A percentile compares a stretch with the other conserved stretches of the same genome.
These are phyloP conservation scores for Eonycteris spelaea DNA, from an alignment of 2,113 vertebrate genomes.

Conservation along the genomic window DNA sequence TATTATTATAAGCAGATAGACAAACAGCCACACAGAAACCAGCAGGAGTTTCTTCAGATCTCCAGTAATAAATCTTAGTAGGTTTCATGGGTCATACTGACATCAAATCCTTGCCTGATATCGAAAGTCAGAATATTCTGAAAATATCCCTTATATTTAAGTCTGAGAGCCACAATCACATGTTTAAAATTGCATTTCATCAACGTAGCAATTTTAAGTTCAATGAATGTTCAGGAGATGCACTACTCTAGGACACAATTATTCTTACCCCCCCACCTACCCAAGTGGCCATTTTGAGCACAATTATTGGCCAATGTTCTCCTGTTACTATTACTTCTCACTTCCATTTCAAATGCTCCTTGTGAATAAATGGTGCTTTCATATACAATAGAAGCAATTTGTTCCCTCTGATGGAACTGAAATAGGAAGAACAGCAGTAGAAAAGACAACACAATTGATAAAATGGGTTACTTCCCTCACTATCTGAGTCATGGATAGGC, in stretches of 20 bases:
- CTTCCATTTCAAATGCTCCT: slow-evolving; percentile 38
- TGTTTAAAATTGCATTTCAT: slow-evolving; percentile 43
- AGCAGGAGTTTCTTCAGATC: background rate
- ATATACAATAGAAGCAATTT: slow-evolving; percentile 61
- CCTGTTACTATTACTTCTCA: slow-evolving; percentile 59
- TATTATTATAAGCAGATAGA: background rate
- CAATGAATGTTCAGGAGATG: slow-evolving; percentile 15
- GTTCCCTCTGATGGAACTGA: slow-evolving; percentile 63
- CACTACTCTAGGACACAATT: slow-evolving; percentile 38
- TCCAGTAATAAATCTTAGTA: background rate
- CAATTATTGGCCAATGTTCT: slow-evolving; percentile 60
- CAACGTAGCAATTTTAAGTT: slow-evolving; percentile 56
- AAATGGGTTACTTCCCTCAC: slow-evolving; percentile 36
- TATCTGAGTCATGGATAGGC: background rate
- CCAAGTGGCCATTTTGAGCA: slow-evolving; percentile 55
- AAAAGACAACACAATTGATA: background rate
- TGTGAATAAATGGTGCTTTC: slow-evolving; percentile 66
- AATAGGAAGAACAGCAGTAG: slow-evolving; percentile 35
- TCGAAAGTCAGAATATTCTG: slow-evolving; percentile 50
- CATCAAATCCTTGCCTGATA: slow-evolving; percentile 72
- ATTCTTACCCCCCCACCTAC: background rate
- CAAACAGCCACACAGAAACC: slow-evolving; percentile 28
- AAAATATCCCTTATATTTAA: slow-evolving; percentile 53
- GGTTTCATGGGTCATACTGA: slow-evolving; percentile 12
- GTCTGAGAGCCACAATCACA: slow-evolving; percentile 37